phyloP scores from a whole-genome alignment of 2,888 invertebrate species.

The Pardosa pseudoannulata region DNA sequence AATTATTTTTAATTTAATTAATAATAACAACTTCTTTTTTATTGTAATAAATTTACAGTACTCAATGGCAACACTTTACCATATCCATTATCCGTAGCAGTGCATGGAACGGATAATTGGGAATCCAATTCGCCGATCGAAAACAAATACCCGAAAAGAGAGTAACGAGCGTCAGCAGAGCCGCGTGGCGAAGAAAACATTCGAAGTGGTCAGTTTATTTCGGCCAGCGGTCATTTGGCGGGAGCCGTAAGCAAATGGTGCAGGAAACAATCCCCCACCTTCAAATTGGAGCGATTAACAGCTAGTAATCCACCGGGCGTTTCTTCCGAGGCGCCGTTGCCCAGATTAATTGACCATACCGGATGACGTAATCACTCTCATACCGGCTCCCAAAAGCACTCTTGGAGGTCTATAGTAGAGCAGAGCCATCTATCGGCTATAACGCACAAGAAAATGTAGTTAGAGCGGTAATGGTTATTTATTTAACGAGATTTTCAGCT shows the following conservation, averaged over 20 bases:
- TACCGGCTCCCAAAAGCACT: background rate
- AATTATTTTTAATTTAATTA: too few species aligned
- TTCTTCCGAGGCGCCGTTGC: conserved; percentile 30
- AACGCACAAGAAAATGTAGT: conserved; percentile 44
- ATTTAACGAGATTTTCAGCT: too few species aligned
- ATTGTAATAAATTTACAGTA: too few species aligned
- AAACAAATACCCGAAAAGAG: too few species aligned
- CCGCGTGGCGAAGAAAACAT: too few species aligned
- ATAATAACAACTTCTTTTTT: too few species aligned
- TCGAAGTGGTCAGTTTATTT: conserved; percentile 46
- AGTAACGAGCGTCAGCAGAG: too few species aligned
- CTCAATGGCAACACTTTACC: too few species aligned
- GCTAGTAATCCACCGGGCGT: conserved; percentile 59
- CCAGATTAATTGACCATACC: conserved; percentile 67
- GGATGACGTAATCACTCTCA: conserved; percentile 48
- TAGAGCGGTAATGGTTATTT: too few species aligned
- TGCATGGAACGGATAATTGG: too few species aligned
- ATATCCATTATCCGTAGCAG: too few species aligned
- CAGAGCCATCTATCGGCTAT: conserved; percentile 70
- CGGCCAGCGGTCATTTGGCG: conserved; percentile 44
- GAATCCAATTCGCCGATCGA: too few species aligned
- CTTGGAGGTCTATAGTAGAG: conserved; percentile 38
- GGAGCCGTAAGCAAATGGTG: conserved; percentile 53
- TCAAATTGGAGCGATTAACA: conserved; percentile 69
- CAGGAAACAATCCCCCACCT: conserved; percentile 49